These are phyloP conservation scores for Rhamphomyia laevipes DNA, from an alignment of 2,888 invertebrate genomes.

Conservation along the genomic window DNA sequence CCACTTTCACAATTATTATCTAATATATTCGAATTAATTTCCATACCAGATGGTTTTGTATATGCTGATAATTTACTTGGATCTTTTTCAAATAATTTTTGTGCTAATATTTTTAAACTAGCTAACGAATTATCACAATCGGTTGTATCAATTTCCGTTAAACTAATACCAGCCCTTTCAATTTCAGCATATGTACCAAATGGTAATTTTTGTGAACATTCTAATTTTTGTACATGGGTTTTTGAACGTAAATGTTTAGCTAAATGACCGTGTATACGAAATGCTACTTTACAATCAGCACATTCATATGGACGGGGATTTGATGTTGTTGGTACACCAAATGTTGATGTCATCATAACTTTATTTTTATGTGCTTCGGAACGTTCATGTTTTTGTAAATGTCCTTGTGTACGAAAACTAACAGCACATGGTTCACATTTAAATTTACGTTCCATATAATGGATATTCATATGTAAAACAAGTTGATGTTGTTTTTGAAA, in stretches of 20 bases:
- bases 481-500: constrained; percentile 87
- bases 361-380: constrained; percentile 88
- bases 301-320: constrained; percentile 96
- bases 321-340: constrained; percentile 68
- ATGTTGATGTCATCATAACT: constrained; percentile 77
- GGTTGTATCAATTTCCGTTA: constrained; percentile 91
- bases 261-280: constrained; percentile 91
- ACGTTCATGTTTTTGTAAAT: constrained; percentile 85
- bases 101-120: constrained; percentile 70
- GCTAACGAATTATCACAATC: constrained; percentile 91
- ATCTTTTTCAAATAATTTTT: constrained; percentile 70
- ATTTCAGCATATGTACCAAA: constrained; percentile 91
- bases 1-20: constrained; percentile 10
- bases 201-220: constrained; percentile 84
- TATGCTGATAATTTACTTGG: constrained; percentile 56
- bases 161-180: constrained; percentile 76
- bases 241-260: constrained; percentile 94
- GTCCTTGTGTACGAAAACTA: constrained; percentile 81
- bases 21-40: constrained; percentile 2
- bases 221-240: constrained; percentile 89
- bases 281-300: constrained; percentile 89
- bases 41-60: constrained; percentile 31
- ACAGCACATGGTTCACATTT: constrained; percentile 86
- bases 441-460: constrained; percentile 86
- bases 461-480: constrained; percentile 86